These are phyloP conservation scores for Drepana falcataria DNA, from an alignment of 2,888 invertebrate species.

Conservation along the genomic window DNA sequence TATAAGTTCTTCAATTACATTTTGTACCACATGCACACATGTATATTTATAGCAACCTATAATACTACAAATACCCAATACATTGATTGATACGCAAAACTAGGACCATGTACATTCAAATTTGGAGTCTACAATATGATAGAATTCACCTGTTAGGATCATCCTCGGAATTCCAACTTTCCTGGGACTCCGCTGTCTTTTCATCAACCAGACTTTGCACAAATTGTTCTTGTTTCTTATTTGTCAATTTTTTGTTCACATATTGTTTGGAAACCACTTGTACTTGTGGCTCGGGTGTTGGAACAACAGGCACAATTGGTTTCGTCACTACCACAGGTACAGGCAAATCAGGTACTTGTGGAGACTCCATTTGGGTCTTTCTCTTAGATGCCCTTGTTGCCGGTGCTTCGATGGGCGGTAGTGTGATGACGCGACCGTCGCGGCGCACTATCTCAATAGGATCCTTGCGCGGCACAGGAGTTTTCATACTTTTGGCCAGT, in stretches of 20 bases:
- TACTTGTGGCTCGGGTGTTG: slow-evolving; percentile 48
- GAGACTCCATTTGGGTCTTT: slow-evolving; percentile 67
- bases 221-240: slow-evolving; percentile 46
- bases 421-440: slow-evolving; percentile 86
- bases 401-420: slow-evolving; percentile 91
- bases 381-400: slow-evolving; percentile 87
- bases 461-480: slow-evolving; percentile 61
- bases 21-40: too few relatives aligned
- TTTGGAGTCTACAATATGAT: neutral
- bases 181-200: slow-evolving; percentile 78
- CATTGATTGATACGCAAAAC: too few relatives aligned
- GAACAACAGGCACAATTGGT: slow-evolving; percentile 30
- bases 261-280: slow-evolving; percentile 57
- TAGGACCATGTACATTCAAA: too few relatives aligned
- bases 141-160: slow-evolving; percentile 86
- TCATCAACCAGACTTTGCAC: slow-evolving; percentile 35
- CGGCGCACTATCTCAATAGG: slow-evolving; percentile 85
- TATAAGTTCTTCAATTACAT: too few relatives aligned
- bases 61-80: too few relatives aligned
- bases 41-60: too few relatives aligned
- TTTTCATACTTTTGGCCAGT: slow-evolving; percentile 46
- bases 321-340: slow-evolving; percentile 24
- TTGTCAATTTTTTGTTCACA: slow-evolving; percentile 51
- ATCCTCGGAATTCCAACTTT: slow-evolving; percentile 90
- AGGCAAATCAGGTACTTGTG: slow-evolving; percentile 15